A percentile compares a stretch with the other conserved stretches of the same genome.
These are phyloP conservation scores for Oplegnathus fasciatus DNA, from an alignment of 2,113 vertebrate genomes.

Conservation along the genomic window DNA sequence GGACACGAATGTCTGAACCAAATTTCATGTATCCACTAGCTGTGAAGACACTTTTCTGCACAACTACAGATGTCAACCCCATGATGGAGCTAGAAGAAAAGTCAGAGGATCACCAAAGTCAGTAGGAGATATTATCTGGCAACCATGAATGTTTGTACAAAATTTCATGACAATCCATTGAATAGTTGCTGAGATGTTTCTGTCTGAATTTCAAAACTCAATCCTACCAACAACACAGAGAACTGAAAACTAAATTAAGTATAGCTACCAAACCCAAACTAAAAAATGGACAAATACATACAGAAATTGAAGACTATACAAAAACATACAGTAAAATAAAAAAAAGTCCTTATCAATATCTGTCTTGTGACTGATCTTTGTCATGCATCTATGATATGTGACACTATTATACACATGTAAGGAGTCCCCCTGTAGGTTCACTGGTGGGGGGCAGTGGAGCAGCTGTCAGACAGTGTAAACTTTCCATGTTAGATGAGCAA, in stretches of 20 bases:
- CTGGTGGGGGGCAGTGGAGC: neutral
- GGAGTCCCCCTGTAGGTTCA: neutral
- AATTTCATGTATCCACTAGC: no score
- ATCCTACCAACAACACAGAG: neutral
- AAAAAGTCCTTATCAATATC: neutral
- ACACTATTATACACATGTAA: neutral
- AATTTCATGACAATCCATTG: neutral
- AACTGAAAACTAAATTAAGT: neutral
- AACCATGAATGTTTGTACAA: neutral
- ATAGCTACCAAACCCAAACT: neutral
- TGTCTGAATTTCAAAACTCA: neutral
- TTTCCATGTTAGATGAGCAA: slow-evolving; percentile 17
- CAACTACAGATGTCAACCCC: neutral
- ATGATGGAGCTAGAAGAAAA: neutral
- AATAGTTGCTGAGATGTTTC: neutral
- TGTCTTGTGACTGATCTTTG: neutral
- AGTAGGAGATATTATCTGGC: neutral
- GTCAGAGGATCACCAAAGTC: no score
- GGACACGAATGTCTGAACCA: no score
- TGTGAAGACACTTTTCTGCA: neutral
- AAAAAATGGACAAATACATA: neutral
- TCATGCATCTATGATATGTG: neutral
- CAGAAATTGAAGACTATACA: neutral
- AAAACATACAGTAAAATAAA: neutral
- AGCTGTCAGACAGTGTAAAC: slow-evolving; percentile 33